Base-by-base conservation (phyloP, 2,888 invertebrate species). In the Rhingia campestris region DNA sequence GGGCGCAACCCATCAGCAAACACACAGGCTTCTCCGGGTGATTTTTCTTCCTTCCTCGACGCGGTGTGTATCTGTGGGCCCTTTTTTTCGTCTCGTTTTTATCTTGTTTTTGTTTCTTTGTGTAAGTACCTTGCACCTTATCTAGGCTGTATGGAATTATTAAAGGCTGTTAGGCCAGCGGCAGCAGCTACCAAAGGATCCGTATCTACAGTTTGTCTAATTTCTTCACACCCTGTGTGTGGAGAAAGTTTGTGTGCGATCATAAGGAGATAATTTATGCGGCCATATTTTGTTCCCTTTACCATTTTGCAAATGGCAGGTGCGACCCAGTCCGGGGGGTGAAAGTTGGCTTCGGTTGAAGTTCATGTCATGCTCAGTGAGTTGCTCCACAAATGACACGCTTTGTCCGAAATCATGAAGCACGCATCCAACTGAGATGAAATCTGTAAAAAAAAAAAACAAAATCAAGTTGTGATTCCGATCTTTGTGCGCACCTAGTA, bases 171-270 rank as follows among this genome's bases (percentile, higher is more conserved):
- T 30, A 74, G 70, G 69, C 82, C 53, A 69, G 51, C 67, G 59
- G 76, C 76, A 77, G 63, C 74, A 74, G 80, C 69, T 74, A 84
- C 74, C 70, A 64, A 81, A 70, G 84, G 84, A 84, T 84, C 84
- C 80, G 59, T 84, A 84, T 84, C 84, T 84, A 59, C 63, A 74
- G 45, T 80, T 84, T 84, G 74, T 70, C 84, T 84, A 84, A 84
- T 84, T 84, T 80, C 84, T 84, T 84, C 84, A 84, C 84, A 84
- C 84, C 84, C 84, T 80, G 84, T 84, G 84, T 84, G 84, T 75
- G 84, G 73, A 84, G 84, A 84, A 84, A 84, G 84, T 84, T 84
- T 80, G 74, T 22, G 2, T 69, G 41, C 75, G 80, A 84, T 84
- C 84, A 84, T 84, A 84, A 66, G 69, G 80, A 84, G 70, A 84